phyloP scores from a whole-genome alignment of 2,888 invertebrate genomes.

The Cataglyphis albicans region DNA sequence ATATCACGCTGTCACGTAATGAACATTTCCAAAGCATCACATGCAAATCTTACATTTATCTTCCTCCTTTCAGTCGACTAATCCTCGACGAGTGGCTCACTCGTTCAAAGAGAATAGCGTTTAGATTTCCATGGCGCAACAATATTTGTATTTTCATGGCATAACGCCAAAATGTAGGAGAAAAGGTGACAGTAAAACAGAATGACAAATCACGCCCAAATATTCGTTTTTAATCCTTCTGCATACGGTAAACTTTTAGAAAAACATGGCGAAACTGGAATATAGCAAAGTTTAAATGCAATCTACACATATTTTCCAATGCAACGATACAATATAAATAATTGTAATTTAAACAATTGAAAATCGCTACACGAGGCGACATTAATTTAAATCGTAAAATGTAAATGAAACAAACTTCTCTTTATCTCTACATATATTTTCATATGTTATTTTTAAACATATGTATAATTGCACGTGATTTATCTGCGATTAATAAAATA shows the following conservation, averaged over 20 bases:
- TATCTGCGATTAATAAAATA: conserved; percentile 28
- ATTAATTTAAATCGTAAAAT: conserved; percentile 35
- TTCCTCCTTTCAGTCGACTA: conserved; percentile 80
- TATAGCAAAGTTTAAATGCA: conserved; percentile 31
- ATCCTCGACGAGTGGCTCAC: conserved; percentile 72
- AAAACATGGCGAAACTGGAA: conserved; percentile 32
- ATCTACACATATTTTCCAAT: conserved; percentile 38
- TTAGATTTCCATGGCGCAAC: conserved; percentile 76
- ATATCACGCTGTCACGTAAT: conserved; percentile 48
- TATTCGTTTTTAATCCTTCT: conserved; percentile 64
- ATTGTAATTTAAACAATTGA: conserved; percentile 16
- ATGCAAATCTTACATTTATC: conserved; percentile 84
- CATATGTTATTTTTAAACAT: neutral
- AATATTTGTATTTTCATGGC: conserved; percentile 74
- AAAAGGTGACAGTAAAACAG: conserved; percentile 58
- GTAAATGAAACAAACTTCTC: conserved; percentile 29
- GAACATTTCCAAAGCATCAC: conserved; percentile 62
- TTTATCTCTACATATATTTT: neutral
- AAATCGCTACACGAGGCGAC: neutral
- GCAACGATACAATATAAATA: conserved; percentile 19
- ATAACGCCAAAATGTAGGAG: conserved; percentile 59
- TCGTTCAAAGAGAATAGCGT: conserved; percentile 73
- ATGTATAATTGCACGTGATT: neutral
- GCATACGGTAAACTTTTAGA: conserved; percentile 27
- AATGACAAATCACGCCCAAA: conserved; percentile 64